Conservation (phyloP, 1,140 invertebrate genomes). For the Harpegnathos saltator region DNA sequence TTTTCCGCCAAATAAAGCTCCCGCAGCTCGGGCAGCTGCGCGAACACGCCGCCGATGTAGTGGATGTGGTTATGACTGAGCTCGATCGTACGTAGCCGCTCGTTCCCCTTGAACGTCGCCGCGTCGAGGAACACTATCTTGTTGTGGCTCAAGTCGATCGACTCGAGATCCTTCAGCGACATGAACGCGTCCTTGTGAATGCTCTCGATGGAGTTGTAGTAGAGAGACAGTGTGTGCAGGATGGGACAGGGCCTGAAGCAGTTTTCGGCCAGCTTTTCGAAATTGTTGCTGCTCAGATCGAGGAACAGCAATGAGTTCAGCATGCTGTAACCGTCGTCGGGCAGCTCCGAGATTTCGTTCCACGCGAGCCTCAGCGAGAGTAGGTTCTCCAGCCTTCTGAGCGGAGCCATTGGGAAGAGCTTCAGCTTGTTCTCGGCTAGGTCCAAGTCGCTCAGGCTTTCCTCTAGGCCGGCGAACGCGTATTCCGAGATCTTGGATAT, state of each 20-base stretch:
- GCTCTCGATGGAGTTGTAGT: conserved; percentile 92
- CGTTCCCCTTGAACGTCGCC: conserved; percentile 91
- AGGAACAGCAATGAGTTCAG: conserved; percentile 91
- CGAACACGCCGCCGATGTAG: conserved; percentile 92
- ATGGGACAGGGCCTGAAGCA: conserved; percentile 93
- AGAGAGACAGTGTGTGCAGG: conserved; percentile 92
- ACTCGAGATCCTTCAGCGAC: conserved; percentile 91
- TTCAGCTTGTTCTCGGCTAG: conserved; percentile 94
- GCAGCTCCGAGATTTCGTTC: conserved; percentile 92
- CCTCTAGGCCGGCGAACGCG: conserved; percentile 94
- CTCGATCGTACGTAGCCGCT: conserved; percentile 92
- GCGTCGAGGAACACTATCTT: conserved; percentile 91
- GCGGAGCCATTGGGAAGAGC: conserved; percentile 92
- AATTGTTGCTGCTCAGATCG: conserved; percentile 95
- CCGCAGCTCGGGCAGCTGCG: conserved; percentile 91
- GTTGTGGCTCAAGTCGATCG: conserved; percentile 95
- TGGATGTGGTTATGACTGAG: conserved; percentile 96
- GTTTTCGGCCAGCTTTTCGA: conserved; percentile 90
- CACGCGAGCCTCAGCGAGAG: conserved; percentile 91
- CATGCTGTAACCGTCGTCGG: conserved; percentile 90
- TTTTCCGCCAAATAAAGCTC: conserved; percentile 96
- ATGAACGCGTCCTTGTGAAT: conserved; percentile 92
- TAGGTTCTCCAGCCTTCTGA: conserved; percentile 91
- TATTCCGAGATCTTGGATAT: conserved; percentile 93
- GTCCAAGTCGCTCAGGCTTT: conserved; percentile 92